Conservation (phyloP, 2,113 vertebrate species). For the Phrynosoma blainvillii region DNA sequence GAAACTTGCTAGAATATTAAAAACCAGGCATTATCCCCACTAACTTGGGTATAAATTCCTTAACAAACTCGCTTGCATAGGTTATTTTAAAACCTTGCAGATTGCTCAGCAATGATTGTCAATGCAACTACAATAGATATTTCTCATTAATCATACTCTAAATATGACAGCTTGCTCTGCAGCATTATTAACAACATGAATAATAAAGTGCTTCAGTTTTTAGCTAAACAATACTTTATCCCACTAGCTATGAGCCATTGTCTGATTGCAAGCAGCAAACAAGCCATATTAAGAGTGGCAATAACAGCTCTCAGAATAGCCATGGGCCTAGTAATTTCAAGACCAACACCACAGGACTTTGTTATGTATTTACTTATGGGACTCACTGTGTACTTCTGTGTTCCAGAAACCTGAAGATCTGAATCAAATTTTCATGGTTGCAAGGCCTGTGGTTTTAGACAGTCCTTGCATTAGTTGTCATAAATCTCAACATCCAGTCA, state of each 20-base stretch:
- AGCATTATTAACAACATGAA: not conserved
- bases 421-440: not conserved
- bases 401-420: conserved; percentile 10
- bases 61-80: not conserved
- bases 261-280: conserved; percentile 5
- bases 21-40: not conserved
- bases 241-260: not conserved
- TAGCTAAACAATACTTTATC: not conserved
- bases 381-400: not conserved
- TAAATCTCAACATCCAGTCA: conserved; percentile 8
- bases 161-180: not conserved
- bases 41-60: not conserved
- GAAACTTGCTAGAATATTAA: not conserved
- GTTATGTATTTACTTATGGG: conserved; percentile 4
- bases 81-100: conserved; percentile 1
- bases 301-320: not conserved
- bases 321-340: not conserved
- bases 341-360: not conserved
- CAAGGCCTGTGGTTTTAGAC: conserved; percentile 5
- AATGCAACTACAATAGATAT: not conserved
- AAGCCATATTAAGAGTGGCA: not conserved
- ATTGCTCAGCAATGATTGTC: not conserved
- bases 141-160: conserved; percentile 6
- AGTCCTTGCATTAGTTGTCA: not conserved
- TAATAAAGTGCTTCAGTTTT: not conserved